Conservation (phyloP, 2,888 invertebrate genomes). For the Dilophus febrilis region DNA sequence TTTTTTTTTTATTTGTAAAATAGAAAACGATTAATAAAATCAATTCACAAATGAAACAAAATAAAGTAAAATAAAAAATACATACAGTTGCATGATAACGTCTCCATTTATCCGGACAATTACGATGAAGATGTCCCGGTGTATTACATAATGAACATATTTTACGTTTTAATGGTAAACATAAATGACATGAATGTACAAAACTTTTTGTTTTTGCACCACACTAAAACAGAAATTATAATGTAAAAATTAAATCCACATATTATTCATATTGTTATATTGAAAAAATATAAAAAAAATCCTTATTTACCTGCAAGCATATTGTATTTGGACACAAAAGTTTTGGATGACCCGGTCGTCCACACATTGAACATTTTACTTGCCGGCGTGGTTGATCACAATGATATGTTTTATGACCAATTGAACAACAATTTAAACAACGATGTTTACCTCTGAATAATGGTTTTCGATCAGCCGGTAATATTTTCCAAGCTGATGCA, state of each 20-base stretch:
- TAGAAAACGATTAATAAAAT: no score
- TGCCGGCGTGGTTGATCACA: conserved; percentile 40
- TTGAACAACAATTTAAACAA: conserved; percentile 45
- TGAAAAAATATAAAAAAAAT: conserved; percentile 1
- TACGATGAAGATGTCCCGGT: conserved; percentile 39
- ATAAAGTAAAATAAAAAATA: no score
- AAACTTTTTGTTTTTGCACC: conserved; percentile 41
- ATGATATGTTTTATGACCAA: conserved; percentile 41
- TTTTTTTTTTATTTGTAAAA: no score
- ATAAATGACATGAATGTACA: conserved; percentile 41
- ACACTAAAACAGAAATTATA: conserved; percentile 41
- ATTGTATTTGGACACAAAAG: conserved; percentile 49
- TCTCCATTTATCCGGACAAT: conserved; percentile 60
- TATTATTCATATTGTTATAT: not conserved
- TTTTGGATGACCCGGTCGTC: conserved; percentile 43
- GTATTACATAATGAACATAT: conserved; percentile 44
- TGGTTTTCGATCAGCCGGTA: conserved; percentile 20
- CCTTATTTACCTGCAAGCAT: conserved; percentile 44
- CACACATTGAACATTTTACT: conserved; percentile 48
- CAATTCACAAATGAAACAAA: no score
- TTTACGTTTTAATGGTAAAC: conserved; percentile 28
- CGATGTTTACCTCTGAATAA: conserved; percentile 22
- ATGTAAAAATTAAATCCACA: conserved; percentile 1
- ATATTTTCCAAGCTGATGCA: conserved; percentile 19
- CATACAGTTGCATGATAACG: conserved; percentile 55